Conservation (phyloP, 2,113 vertebrate genomes). For the Ctenomys sociabilis region DNA sequence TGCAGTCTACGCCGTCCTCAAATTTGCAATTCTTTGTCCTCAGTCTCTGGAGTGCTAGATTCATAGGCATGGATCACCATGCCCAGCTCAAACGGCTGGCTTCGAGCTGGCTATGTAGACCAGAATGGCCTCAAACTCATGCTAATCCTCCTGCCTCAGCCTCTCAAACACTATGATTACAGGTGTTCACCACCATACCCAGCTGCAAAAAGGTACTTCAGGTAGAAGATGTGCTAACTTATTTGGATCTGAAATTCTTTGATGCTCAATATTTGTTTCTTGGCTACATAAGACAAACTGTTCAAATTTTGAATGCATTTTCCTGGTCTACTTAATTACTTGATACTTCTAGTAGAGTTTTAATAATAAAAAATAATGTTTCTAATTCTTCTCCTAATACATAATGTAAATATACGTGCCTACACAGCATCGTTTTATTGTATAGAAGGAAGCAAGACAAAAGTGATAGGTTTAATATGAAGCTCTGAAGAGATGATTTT, state of each 20-base stretch:
- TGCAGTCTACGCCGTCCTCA: background rate
- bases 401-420: slow-evolving; percentile 2
- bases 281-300: slow-evolving; percentile 41
- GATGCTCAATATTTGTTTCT: slow-evolving; percentile 18
- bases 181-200: background rate
- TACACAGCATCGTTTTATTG: background rate
- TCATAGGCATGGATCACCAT: background rate
- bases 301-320: slow-evolving; percentile 38
- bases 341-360: background rate
- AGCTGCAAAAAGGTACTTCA: slow-evolving; percentile 17
- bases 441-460: background rate
- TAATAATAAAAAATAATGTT: background rate
- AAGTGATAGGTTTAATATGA: background rate
- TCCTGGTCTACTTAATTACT: slow-evolving; percentile 10
- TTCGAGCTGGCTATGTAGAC: too few relatives aligned
- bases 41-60: background rate
- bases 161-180: background rate
- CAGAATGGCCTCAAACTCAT: background rate
- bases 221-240: slow-evolving; percentile 40
- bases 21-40: background rate
- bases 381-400: background rate
- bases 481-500: background rate
- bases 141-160: background rate
- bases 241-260: slow-evolving; percentile 60
- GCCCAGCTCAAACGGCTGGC: background rate